phyloP scores from a whole-genome alignment of 2,113 vertebrate species.

The Xyliphius kryptos region DNA sequence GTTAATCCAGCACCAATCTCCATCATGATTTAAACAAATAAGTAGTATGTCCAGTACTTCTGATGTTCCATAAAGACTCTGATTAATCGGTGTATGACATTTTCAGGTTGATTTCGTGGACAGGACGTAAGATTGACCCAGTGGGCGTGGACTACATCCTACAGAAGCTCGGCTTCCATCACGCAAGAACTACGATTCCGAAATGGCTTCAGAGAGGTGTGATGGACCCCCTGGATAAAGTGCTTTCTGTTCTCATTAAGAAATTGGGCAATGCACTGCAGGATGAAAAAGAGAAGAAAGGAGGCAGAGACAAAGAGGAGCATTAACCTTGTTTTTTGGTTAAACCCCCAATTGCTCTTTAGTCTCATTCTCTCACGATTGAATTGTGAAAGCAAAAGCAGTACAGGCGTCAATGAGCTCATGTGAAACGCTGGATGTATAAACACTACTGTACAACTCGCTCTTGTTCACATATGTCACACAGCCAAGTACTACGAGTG shows the following conservation, averaged over 20 bases:
- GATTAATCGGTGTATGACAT: too few relatives aligned
- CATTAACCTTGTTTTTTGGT: too few relatives aligned
- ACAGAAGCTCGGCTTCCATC: constrained; percentile 96
- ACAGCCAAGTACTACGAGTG: too few relatives aligned
- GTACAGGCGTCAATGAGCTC: constrained; percentile 31
- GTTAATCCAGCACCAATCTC: too few relatives aligned
- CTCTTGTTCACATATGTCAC: too few relatives aligned
- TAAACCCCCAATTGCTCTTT: too few relatives aligned
- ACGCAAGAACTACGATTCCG: constrained; percentile 97
- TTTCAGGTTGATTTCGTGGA: constrained; percentile 94
- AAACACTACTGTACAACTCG: constrained; percentile 58
- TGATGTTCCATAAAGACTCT: too few relatives aligned
- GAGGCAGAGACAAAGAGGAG: constrained; percentile 83
- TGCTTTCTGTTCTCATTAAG: constrained; percentile 93
- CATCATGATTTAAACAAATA: too few relatives aligned
- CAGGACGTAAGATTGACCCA: constrained; percentile 94
- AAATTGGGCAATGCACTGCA: constrained; percentile 91
- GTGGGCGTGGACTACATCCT: constrained; percentile 98
- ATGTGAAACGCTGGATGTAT: constrained; percentile 53
- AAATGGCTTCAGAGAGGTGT: constrained; percentile 98
- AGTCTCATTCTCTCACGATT: constrained; percentile 37
- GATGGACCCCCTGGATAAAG: constrained; percentile 98
- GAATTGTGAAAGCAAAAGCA: constrained; percentile 57
- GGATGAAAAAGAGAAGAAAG: constrained; percentile 92
- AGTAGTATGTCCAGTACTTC: too few relatives aligned